phyloP scores from a whole-genome alignment of 2,797 vertebrate genomes.

The Pangasius mekongensis region DNA sequence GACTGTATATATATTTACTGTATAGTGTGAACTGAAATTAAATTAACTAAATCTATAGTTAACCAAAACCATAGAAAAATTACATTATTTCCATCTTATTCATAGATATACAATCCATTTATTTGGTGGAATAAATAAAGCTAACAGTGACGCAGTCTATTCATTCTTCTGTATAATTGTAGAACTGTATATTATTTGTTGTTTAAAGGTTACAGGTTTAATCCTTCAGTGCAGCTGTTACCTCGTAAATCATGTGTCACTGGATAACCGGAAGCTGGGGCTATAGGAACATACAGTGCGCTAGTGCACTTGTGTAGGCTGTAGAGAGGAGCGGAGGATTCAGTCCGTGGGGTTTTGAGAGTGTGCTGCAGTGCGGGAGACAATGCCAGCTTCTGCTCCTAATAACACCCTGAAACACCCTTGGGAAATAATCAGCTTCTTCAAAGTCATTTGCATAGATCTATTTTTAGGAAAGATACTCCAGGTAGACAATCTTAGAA shows the following conservation, averaged over 20 bases:
- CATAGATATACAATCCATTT: background rate
- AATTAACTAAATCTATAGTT: no score
- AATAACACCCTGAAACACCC: background rate
- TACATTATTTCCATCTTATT: background rate
- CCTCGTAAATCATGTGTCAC: background rate
- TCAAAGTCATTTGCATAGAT: background rate
- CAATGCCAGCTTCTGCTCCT: background rate
- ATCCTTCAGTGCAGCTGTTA: background rate
- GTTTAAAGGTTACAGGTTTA: background rate
- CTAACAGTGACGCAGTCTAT: background rate
- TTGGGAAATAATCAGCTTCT: background rate
- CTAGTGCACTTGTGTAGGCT: background rate
- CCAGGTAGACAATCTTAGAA: background rate
- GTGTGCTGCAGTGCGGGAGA: no score
- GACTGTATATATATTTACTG: no score
- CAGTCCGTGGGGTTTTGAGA: background rate
- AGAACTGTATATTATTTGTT: no score
- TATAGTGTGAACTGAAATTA: no score
- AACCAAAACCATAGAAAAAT: background rate
- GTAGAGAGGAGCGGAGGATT: background rate
- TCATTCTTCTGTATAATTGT: background rate
- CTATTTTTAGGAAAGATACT: background rate
- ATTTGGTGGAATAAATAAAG: background rate
- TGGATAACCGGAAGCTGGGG: background rate
- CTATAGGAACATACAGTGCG: background rate